A percentile compares a stretch with the other conserved stretches of the same genome.
Conservation (phyloP, 2,113 vertebrate species). For the Alligator mississippiensis region DNA sequence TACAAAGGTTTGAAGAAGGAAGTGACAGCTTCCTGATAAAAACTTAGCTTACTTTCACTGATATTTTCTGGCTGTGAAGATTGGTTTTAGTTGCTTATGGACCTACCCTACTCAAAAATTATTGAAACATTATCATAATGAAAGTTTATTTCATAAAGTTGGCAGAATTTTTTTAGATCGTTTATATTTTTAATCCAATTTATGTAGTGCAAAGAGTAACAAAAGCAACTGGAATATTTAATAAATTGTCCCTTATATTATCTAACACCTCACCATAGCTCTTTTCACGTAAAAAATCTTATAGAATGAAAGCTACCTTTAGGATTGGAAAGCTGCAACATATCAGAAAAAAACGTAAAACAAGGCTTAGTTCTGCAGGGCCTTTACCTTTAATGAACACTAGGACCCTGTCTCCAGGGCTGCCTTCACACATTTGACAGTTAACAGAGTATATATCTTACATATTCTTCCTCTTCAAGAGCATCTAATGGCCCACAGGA, state of each 20-base stretch:
- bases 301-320: neutral
- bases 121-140: neutral
- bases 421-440: neutral
- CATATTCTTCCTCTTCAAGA: neutral
- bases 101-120: neutral
- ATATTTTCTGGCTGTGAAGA: neutral
- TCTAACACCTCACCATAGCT: neutral
- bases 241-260: neutral
- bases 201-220: neutral
- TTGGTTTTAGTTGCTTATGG: neutral
- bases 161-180: neutral
- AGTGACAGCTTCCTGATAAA: neutral
- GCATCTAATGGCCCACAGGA: neutral
- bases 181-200: neutral
- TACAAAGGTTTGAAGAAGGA: neutral
- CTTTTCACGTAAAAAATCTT: neutral
- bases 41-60: neutral
- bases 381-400: neutral
- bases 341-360: neutral
- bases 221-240: neutral
- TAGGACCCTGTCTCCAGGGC: neutral
- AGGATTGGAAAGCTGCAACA: neutral
- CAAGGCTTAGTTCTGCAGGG: neutral
- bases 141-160: neutral
- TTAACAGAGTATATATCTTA: neutral